These are phyloP conservation scores for Paracanthobrama guichenoti DNA, from an alignment of 2,113 vertebrate genomes.

Conservation along the genomic window DNA sequence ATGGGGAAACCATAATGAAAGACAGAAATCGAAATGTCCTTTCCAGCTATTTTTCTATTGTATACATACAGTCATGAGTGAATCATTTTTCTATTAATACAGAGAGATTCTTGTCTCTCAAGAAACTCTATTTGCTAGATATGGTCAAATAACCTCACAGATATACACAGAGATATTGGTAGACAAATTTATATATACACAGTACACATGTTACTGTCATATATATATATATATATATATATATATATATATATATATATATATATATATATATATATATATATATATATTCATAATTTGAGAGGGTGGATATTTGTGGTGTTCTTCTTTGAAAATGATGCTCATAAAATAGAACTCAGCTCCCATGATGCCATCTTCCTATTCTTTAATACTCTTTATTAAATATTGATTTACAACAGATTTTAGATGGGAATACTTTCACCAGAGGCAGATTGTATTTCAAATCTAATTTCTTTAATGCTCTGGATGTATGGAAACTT, in stretches of 20 bases:
- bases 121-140: neutral
- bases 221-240: constrained; percentile 43
- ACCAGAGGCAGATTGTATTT: constrained; percentile 52
- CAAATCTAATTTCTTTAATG: constrained; percentile 51
- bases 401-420: constrained; percentile 66
- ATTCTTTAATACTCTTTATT: constrained; percentile 56
- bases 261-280: constrained; percentile 47
- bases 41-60: neutral
- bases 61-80: neutral
- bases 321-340: constrained; percentile 28
- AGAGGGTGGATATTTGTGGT: constrained; percentile 35
- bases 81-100: neutral
- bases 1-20: neutral
- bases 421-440: constrained; percentile 52
- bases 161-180: neutral
- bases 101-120: neutral
- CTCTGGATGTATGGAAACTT: constrained; percentile 35
- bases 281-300: constrained; percentile 46
- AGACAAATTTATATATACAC: neutral
- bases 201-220: constrained; percentile 33
- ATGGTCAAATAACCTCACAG: neutral
- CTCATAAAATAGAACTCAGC: constrained; percentile 17
- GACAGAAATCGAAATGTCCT: neutral
- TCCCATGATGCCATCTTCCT: constrained; percentile 34
- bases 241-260: constrained; percentile 50